These are phyloP conservation scores for Eupithecia tripunctaria DNA, from an alignment of 2,888 invertebrate genomes.

Conservation along the genomic window DNA sequence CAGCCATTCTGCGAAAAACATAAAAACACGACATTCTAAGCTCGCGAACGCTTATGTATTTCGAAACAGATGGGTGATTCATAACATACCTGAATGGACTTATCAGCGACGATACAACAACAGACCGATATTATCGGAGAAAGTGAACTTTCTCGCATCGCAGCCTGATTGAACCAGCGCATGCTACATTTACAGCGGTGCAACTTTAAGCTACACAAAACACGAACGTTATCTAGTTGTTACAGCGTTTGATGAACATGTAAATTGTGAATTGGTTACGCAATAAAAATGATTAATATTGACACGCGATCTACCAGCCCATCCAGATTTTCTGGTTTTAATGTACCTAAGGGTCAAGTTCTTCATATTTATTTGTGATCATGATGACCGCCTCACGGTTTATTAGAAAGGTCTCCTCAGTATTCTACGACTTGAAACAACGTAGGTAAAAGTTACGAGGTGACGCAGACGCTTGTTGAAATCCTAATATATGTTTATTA, in stretches of 20 bases:
- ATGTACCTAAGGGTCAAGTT: conserved; percentile 40
- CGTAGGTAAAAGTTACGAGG: not conserved
- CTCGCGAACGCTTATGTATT: conserved; percentile 25
- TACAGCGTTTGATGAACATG: conserved; percentile 23
- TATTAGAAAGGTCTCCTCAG: not conserved
- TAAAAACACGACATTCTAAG: not conserved
- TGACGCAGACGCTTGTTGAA: conserved; percentile 25
- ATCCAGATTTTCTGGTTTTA: conserved; percentile 44
- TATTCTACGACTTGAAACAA: not conserved
- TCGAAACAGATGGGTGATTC: conserved; percentile 40
- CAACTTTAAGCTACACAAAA: conserved; percentile 42
- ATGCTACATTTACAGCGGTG: conserved; percentile 42
- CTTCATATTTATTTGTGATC: conserved; percentile 35
- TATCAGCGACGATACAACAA: conserved; percentile 42
- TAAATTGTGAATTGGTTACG: conserved; percentile 39
- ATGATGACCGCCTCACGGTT: conserved; percentile 25
- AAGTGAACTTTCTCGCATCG: conserved; percentile 73
- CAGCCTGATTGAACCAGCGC: conserved; percentile 56
- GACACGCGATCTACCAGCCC: conserved; percentile 30
- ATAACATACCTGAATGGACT: conserved; percentile 39
- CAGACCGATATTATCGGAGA: conserved; percentile 58
- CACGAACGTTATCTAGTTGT: conserved; percentile 20
- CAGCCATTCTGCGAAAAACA: not conserved
- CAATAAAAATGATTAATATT: conserved; percentile 35
- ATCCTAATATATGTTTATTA: conserved; percentile 22